Base-by-base conservation (phyloP, 2,888 invertebrate genomes). In the Agelastica alni region DNA sequence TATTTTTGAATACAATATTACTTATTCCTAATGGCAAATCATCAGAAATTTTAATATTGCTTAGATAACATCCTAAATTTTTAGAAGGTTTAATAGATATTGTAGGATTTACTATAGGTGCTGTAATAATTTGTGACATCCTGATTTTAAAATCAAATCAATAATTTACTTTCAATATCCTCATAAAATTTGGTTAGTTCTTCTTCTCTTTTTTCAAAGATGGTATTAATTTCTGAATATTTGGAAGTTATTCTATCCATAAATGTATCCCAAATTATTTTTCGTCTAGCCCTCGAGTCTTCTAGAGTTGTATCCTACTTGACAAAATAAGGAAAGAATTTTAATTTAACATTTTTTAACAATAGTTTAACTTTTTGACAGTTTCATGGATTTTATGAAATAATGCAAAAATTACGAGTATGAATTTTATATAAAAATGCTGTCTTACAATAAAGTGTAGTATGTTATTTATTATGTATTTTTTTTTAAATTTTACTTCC, bases 201-300 rank as follows among this genome's bases (percentile, higher is more conserved):
- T 70, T 85, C 85, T 77, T 92, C 89, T 75, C 91, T 90, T 69
- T 87, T 85, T 71, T 86, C 84, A 78, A 89, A 91, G 31, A 87
- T 85, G 72, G 84, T 83, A 69, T 92, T 89, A 62, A 92, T 86
- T 72, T 87, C 83, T 63, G 83, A 79, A 74, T 89, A 91, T 68
- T 86, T 87, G 63, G 85, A 83, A 69, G 87, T 86, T 78, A 92
- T 86, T 75, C 89, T 87, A 80, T 86, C 86, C 75, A 90, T 85
- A 70, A 92, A 91, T 60, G 82, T 81, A 67, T 87, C 82, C 87
- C 88, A 90, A 75, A 88, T 85, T 47, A 73, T 67, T 70, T 82
- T 81, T 26, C 87, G 75, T 51, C 77, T 72, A 53, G 77, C 77
- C 64, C 84, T 77, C 39, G 78, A 79, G 51, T 75, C 72, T 63